Percentiles rank a stretch among this genome's conserved stretches.
These are phyloP conservation scores for Synergus laeviventris DNA, from an alignment of 2,888 invertebrate genomes.

Conservation along the genomic window DNA sequence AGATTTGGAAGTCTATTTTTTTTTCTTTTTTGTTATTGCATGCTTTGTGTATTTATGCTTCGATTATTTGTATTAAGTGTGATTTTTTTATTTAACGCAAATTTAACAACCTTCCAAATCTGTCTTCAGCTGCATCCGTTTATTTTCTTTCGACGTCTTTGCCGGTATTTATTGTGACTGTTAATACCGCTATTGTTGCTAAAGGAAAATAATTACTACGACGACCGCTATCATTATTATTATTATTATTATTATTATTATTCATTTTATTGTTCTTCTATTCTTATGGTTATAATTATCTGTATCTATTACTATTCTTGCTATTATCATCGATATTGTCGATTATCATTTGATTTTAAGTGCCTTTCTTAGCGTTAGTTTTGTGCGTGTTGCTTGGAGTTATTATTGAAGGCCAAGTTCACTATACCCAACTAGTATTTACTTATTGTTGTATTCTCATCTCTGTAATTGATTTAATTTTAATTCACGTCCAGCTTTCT, in stretches of 20 bases:
- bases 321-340: slow-evolving; percentile 42
- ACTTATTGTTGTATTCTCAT: slow-evolving; percentile 37
- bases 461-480: slow-evolving; percentile 34
- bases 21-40: not conserved
- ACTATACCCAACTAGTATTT: slow-evolving; percentile 28
- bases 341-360: slow-evolving; percentile 39
- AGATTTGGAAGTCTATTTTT: slow-evolving; percentile 23
- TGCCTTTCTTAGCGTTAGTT: slow-evolving; percentile 36
- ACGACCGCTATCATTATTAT: slow-evolving; percentile 39
- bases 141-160: slow-evolving; percentile 38
- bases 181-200: slow-evolving; percentile 42
- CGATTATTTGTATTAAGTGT: not conserved
- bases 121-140: slow-evolving; percentile 10
- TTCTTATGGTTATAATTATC: slow-evolving; percentile 41
- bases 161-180: slow-evolving; percentile 43
- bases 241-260: slow-evolving; percentile 27
- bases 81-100: not conserved
- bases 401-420: slow-evolving; percentile 24
- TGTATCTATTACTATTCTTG: slow-evolving; percentile 49
- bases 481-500: slow-evolving; percentile 28
- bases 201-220: slow-evolving; percentile 37
- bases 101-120: slow-evolving; percentile 30
- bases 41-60: slow-evolving; percentile 4
- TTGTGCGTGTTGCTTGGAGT: slow-evolving; percentile 28
- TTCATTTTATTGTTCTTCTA: slow-evolving; percentile 44